These are phyloP conservation scores for Heteropelma amictum DNA, from an alignment of 2,888 invertebrate genomes.

Conservation along the genomic window DNA sequence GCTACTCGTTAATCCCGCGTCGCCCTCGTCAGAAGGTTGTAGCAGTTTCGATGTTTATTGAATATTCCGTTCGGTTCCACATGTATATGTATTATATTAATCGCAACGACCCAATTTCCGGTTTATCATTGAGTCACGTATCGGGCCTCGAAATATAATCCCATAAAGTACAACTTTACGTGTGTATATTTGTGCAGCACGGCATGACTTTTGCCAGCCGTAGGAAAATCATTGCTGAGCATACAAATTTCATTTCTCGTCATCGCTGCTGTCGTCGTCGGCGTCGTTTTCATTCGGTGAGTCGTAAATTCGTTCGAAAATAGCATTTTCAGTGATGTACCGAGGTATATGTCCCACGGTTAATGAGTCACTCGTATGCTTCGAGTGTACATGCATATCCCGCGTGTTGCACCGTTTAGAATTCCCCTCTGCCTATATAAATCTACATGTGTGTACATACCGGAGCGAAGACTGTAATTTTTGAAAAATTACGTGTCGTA, in stretches of 20 bases:
- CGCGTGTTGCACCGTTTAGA: conserved; percentile 32
- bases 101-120: conserved; percentile 19
- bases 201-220: conserved; percentile 11
- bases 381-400: conserved; percentile 7
- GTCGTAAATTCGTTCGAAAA: conserved; percentile 55
- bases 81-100: not conserved
- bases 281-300: conserved; percentile 40
- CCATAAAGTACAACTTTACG: not conserved
- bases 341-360: conserved; percentile 16
- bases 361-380: conserved; percentile 50
- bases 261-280: conserved; percentile 20
- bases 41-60: conserved; percentile 4
- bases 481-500: no score
- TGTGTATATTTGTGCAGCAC: not conserved
- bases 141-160: conserved; percentile 1
- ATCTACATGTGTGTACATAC: not conserved
- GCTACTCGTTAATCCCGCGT: not conserved
- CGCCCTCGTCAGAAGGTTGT: not conserved
- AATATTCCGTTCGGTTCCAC: not conserved
- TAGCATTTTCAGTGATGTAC: conserved; percentile 51
- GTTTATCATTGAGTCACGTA: not conserved
- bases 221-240: conserved; percentile 9
- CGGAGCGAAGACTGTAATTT: no score
- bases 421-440: not conserved
- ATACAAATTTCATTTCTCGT: conserved; percentile 26